Evolutionary conservation across 2,888 invertebrate genomes (phyloP), one percentile per base, ranked within the genome.

Genomic region (Agrotis segetum): DNA sequence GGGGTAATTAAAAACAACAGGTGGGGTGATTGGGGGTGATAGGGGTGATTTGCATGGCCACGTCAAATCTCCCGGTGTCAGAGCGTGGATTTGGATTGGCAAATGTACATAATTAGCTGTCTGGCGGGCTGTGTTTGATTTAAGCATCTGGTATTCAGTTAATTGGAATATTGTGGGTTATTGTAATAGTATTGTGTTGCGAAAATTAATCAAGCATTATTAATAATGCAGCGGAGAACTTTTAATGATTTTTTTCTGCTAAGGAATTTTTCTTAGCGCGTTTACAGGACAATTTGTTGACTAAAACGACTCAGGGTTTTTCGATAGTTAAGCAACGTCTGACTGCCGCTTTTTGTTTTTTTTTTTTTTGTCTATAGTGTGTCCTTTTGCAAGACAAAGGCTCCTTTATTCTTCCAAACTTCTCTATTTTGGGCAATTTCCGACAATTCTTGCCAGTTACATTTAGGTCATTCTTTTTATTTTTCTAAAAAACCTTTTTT

Each of bases 61-160:
- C 53, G 74, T 59, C 61, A 69, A 34, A 24, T 53, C 64, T 16
- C 17, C 58, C 29, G 24, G 50, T 66, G 58, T 56, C 47, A 17
- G n/a, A 62, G 62, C 64, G 74, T 66, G 74, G 74, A 77, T 80
- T 71, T 49, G 55, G 53, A 70, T 74, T 83, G 77, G 83, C 77
- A 73, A 77, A 83, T 73, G 72, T 71, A 61, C 67, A 69, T 73
- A 71, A 82, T 79, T 82, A 82, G 46, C 64, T 47, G n/a, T 34
- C 50, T 61, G 72, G 13, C 60, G 49, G 34, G 72, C 63, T 72
- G 70, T 82, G 46, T 72, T 67, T 71, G 62, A 59, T 60, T 67
- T 40, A 62, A 69, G 65, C 19, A 75, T 74, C 70, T 73, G 68
- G 62, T 70, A 74, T 77, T 79, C 29, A 46, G 49, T 24, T 65